Conservation (phyloP, 2,113 vertebrate species). For the Petromus typicus region DNA sequence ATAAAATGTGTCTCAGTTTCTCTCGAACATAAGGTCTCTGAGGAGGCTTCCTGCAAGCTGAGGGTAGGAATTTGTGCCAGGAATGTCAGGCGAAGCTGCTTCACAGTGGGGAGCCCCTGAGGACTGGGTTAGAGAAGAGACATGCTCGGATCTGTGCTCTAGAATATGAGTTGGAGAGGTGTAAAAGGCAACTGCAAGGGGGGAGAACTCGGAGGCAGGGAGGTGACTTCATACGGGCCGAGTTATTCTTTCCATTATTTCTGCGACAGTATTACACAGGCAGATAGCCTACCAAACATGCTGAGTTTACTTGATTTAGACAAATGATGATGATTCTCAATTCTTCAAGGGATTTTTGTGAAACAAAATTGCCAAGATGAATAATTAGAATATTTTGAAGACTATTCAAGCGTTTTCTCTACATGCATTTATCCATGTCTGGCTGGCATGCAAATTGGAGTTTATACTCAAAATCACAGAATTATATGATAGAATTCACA, state of each 20-base stretch:
- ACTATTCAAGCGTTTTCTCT: slow-evolving; percentile 69
- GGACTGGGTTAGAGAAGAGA: background rate
- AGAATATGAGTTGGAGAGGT: background rate
- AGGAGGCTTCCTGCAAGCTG: background rate
- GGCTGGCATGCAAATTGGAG: slow-evolving; percentile 66
- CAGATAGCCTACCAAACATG: slow-evolving; percentile 13
- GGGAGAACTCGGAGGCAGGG: background rate
- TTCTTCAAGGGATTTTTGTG: slow-evolving; percentile 58
- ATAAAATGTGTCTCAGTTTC: slow-evolving; percentile 25
- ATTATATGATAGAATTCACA: slow-evolving; percentile 27
- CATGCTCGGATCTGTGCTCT: slow-evolving; percentile 9
- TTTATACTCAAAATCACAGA: slow-evolving; percentile 48
- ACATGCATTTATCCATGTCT: slow-evolving; percentile 65
- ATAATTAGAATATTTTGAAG: slow-evolving; percentile 73
- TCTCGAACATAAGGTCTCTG: slow-evolving; percentile 35
- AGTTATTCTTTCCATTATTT: slow-evolving; percentile 33
- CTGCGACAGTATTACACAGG: background rate
- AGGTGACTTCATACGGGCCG: background rate
- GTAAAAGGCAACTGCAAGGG: background rate
- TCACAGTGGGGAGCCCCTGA: background rate
- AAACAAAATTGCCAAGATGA: slow-evolving; percentile 68
- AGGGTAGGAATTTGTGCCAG: background rate
- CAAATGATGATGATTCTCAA: slow-evolving; percentile 46
- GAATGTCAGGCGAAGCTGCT: background rate
- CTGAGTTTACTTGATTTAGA: slow-evolving; percentile 65